phyloP scores from a whole-genome alignment of 2,797 vertebrate genomes.

The Leuciscus waleckii region DNA sequence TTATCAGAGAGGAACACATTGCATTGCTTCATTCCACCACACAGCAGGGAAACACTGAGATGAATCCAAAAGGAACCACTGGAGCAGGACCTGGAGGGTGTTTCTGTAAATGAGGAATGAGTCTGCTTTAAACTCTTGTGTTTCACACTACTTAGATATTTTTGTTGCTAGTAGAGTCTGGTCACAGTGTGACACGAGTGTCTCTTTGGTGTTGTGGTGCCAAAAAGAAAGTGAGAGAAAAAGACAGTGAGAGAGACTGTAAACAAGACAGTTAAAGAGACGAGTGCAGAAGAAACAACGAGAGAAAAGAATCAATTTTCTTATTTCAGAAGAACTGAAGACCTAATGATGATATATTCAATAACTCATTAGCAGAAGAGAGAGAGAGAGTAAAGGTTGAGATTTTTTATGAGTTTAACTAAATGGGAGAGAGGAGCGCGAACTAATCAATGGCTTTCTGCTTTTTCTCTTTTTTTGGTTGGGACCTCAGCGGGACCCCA shows the following conservation, averaged over 20 bases:
- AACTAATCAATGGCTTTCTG: not conserved
- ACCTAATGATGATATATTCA: constrained; percentile 67
- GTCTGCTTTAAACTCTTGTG: constrained; percentile 8
- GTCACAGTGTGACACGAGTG: not conserved
- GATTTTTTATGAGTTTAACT: constrained; percentile 43
- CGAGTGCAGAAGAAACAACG: constrained; percentile 6
- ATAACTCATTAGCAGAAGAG: constrained; percentile 65
- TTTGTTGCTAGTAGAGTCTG: not conserved
- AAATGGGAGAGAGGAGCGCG: constrained; percentile 52
- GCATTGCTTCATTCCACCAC: not conserved
- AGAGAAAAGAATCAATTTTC: constrained; percentile 66
- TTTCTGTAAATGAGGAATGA: constrained; percentile 4
- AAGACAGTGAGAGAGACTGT: not conserved
- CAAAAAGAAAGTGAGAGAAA: not conserved
- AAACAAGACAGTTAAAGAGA: not conserved
- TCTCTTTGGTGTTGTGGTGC: no score
- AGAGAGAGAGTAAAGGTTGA: not conserved
- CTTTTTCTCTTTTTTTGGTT: no score
- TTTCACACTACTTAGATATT: constrained; percentile 23
- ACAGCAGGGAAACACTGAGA: constrained; percentile 1
- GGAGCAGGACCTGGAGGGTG: not conserved
- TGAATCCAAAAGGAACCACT: constrained; percentile 9
- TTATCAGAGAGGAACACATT: not conserved
- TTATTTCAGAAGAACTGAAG: constrained; percentile 67
- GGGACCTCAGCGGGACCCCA: not conserved